These are phyloP conservation scores for Leptopilina myrica DNA, from an alignment of 2,888 invertebrate genomes.

Conservation along the genomic window DNA sequence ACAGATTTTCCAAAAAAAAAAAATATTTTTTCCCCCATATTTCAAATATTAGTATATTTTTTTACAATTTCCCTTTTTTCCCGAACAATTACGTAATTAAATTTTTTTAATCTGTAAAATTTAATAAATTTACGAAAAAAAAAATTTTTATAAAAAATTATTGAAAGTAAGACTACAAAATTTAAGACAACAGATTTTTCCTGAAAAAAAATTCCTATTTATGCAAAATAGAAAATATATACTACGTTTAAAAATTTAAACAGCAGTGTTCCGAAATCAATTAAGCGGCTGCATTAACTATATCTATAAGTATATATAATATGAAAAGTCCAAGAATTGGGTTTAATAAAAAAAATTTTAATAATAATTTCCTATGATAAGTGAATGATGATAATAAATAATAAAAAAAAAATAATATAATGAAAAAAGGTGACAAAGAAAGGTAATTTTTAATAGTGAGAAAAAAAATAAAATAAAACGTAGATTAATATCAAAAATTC, in stretches of 20 bases:
- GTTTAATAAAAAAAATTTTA: too few relatives aligned
- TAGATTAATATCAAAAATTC: too few relatives aligned
- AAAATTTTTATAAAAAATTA: too few relatives aligned
- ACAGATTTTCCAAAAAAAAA: not conserved
- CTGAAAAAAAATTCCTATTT: not conserved
- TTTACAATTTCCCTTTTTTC: not conserved
- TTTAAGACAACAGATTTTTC: not conserved
- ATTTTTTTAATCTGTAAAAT: too few relatives aligned
- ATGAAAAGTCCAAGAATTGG: slow-evolving; percentile 5
- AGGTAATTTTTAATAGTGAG: too few relatives aligned
- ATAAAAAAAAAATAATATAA: too few relatives aligned
- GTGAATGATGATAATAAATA: too few relatives aligned
- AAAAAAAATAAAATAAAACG: too few relatives aligned
- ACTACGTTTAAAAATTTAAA: not conserved
- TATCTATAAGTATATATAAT: not conserved
- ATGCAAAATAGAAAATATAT: not conserved
- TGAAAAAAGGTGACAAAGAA: too few relatives aligned
- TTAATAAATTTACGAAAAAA: too few relatives aligned
- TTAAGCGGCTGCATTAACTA: not conserved
- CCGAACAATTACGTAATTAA: not conserved
- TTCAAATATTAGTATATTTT: not conserved
- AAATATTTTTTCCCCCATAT: not conserved
- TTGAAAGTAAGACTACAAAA: not conserved
- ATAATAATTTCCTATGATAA: too few relatives aligned
- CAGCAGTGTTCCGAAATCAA: not conserved